phyloP scores from a whole-genome alignment of 2,888 invertebrate species.

The Drosophila suboccidentalis region DNA sequence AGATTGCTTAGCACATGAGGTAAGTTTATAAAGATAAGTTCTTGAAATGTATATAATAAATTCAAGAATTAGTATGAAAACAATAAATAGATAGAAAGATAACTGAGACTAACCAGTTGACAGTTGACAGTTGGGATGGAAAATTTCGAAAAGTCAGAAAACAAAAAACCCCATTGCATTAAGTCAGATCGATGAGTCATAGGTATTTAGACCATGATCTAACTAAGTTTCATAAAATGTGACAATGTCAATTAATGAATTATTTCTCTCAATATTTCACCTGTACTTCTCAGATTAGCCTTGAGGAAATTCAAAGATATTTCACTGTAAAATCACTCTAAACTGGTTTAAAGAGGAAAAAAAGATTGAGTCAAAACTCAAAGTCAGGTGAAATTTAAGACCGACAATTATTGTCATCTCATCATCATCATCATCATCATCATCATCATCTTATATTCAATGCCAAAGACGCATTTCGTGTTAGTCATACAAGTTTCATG shows the following conservation, averaged over 20 bases:
- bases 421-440: conserved; percentile 20
- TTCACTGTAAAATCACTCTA: conserved; percentile 5
- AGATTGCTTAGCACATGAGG: conserved; percentile 44
- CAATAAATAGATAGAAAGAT: conserved; percentile 10
- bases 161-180: conserved; percentile 7
- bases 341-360: conserved; percentile 31
- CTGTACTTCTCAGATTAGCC: conserved; percentile 18
- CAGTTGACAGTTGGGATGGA: conserved; percentile 3
- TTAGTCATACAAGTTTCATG: conserved; percentile 67
- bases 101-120: conserved; percentile 20
- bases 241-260: conserved; percentile 14
- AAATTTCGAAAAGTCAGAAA: background rate
- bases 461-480: conserved; percentile 53
- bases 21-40: conserved; percentile 1
- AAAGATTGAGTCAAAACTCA: conserved; percentile 34
- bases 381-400: conserved; percentile 64
- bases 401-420: conserved; percentile 38
- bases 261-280: conserved; percentile 3
- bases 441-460: conserved; percentile 46
- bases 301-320: conserved; percentile 27
- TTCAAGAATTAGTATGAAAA: conserved; percentile 4
- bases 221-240: conserved; percentile 7
- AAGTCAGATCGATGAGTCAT: conserved; percentile 34
- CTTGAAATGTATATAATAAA: conserved; percentile 11
- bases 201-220: conserved; percentile 19